A percentile compares a stretch with the other conserved stretches of the same genome.
phyloP scores from a whole-genome alignment of 2,113 vertebrate species.

The Saguinus imperator region DNA sequence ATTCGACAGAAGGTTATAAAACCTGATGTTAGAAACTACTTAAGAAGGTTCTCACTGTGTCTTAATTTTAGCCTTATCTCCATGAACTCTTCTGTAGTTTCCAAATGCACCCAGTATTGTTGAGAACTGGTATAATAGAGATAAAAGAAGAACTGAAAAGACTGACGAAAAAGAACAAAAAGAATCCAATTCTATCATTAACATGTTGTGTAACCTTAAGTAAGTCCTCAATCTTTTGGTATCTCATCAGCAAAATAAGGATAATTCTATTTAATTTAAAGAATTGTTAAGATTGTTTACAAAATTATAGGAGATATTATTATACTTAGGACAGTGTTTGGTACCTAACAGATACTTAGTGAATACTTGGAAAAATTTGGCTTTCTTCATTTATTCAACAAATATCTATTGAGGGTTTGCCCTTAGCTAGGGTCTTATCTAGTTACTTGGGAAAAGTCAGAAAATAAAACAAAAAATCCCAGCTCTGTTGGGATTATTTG shows the following conservation, averaged over 20 bases:
- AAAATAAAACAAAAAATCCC: neutral
- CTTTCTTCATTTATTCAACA: neutral
- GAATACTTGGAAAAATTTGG: neutral
- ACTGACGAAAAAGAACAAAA: too few relatives aligned
- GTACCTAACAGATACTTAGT: neutral
- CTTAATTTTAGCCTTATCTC: neutral
- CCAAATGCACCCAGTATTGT: neutral
- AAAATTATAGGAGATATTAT: neutral
- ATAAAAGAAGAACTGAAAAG: neutral
- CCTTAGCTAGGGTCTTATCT: neutral
- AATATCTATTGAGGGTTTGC: neutral
- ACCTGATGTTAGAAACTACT: neutral
- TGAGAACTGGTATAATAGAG: neutral
- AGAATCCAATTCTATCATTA: neutral
- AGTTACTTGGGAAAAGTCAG: neutral
- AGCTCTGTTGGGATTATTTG: neutral
- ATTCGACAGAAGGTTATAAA: conserved; percentile 5
- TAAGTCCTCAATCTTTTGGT: neutral
- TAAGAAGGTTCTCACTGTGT: neutral
- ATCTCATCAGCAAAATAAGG: neutral
- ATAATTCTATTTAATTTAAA: neutral
- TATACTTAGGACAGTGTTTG: neutral
- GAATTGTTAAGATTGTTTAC: neutral
- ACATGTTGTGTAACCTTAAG: neutral
- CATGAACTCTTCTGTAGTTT: neutral